Conservation (phyloP, 1,140 invertebrate genomes). For the Tribolium castaneum region DNA sequence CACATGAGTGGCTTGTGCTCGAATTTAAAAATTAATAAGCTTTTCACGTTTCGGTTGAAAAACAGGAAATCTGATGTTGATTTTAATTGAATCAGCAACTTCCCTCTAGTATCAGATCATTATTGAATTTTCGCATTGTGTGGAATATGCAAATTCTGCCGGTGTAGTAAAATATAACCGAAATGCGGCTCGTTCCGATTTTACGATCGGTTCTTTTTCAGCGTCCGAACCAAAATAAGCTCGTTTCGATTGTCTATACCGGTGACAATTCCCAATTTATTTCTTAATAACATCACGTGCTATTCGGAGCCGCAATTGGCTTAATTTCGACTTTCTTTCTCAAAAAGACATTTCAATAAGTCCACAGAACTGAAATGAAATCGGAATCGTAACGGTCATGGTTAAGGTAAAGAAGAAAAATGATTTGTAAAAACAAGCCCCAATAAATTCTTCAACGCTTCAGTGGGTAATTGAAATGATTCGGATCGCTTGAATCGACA, state of each 20-base stretch:
- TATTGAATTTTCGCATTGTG: conserved; percentile 25
- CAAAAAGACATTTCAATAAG: conserved; percentile 28
- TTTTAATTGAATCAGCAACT: conserved; percentile 28
- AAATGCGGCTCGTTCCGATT: background rate
- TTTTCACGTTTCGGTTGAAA: background rate
- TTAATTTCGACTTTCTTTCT: conserved; percentile 20
- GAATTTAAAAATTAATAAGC: background rate
- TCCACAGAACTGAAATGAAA: conserved; percentile 8
- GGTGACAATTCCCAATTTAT: conserved; percentile 23
- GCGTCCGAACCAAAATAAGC: background rate
- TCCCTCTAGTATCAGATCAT: background rate
- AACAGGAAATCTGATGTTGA: background rate
- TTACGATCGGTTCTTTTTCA: conserved; percentile 2
- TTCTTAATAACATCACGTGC: conserved; percentile 31
- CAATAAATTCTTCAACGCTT: conserved; percentile 32
- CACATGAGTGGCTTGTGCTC: background rate
- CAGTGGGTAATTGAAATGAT: conserved; percentile 20
- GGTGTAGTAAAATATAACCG: conserved; percentile 6
- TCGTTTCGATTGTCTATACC: conserved; percentile 4
- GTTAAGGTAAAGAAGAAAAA: conserved; percentile 31
- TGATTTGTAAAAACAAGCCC: conserved; percentile 32
- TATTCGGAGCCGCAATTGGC: background rate
- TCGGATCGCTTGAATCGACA: background rate
- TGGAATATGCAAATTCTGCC: conserved; percentile 15
- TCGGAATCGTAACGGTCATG: conserved; percentile 33